Base-by-base conservation (phyloP, 1,140 invertebrate species). In the Macrostomum lignano region DNA sequence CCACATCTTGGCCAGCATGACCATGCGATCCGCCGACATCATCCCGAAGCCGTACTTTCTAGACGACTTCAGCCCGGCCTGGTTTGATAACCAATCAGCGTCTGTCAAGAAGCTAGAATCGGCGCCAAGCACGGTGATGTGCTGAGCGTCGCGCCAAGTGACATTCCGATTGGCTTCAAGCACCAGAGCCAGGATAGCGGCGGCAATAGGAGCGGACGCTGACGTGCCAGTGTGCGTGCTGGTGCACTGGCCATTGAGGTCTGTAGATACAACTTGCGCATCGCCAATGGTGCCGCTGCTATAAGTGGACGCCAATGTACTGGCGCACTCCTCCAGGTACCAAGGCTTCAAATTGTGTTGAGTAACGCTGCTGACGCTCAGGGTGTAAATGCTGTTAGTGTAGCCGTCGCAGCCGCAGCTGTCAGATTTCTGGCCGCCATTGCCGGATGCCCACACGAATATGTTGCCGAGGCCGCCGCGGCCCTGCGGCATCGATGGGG, bases 281-380 rank as follows among this genome's bases (percentile, higher is more conserved):
- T 52, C 50, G 2, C 31, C 34, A 9, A 38, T 31, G 0, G 78
- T 82, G 0, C 84, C 84, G 11, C 77, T 84, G 44, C 76, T 84
- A 52, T 88, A 94, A 0, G 86, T 94, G 2, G 79, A 76, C 1
- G 82, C 81, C 36, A 94, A 57, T 3, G 82, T 91, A 3, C 81
- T 88, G 2, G 82, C 79, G 47, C 84, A 94, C 54, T 88, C 77
- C 60, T 93, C 86, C 31, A 91, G 63, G 52, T 98, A 98, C 86
- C 19, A 5, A 15, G 26, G 26, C 5, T 7, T 15, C 4, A 15
- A 15, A 28, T 28, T 28, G 9, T 45, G 22, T 30, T 51, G 44
- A 9, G 43, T 48, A 10, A 60, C 40, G 33, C 49, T 50, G 7
- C 56, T 52, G 7, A 61, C 45, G n/a, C 54, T 48, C 7, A 62